Evolutionary conservation across 2,113 vertebrate species (phyloP).

Genomic region (Perca flavescens): DNA sequence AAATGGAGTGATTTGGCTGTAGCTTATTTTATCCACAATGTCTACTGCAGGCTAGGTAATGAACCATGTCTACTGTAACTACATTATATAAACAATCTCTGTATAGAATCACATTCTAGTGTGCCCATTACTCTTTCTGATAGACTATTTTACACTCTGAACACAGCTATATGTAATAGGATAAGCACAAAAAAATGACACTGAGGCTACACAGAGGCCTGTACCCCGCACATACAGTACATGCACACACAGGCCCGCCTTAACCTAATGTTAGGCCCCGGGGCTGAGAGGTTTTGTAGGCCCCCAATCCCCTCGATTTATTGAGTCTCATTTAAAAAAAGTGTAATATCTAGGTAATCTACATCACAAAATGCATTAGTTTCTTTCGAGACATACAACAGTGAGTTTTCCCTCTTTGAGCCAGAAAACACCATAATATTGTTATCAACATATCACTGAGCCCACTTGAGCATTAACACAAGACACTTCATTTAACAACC

Average conservation of each 20-base stretch:
- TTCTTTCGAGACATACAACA: too few relatives aligned
- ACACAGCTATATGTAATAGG: background rate
- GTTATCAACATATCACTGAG: too few relatives aligned
- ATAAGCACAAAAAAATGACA: constrained; percentile 5
- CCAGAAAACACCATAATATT: too few relatives aligned
- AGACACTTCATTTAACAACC: too few relatives aligned
- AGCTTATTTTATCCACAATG: background rate
- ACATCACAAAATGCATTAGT: too few relatives aligned
- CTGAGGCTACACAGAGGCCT: constrained; percentile 6
- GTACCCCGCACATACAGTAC: constrained; percentile 18
- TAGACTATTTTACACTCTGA: background rate
- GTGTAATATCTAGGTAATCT: too few relatives aligned
- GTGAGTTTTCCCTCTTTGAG: too few relatives aligned
- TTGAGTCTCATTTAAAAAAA: too few relatives aligned
- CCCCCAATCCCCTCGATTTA: too few relatives aligned
- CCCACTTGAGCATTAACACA: too few relatives aligned
- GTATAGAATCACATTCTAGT: background rate
- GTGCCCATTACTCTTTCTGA: background rate
- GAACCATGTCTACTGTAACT: constrained; percentile 3
- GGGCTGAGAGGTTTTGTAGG: too few relatives aligned
- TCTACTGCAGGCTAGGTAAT: background rate
- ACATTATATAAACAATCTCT: background rate
- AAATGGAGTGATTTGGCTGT: background rate
- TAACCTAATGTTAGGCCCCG: too few relatives aligned
- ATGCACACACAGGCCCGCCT: background rate